Evolutionary conservation across 2,797 vertebrate genomes (phyloP).

Genomic region (Falco cherrug): DNA sequence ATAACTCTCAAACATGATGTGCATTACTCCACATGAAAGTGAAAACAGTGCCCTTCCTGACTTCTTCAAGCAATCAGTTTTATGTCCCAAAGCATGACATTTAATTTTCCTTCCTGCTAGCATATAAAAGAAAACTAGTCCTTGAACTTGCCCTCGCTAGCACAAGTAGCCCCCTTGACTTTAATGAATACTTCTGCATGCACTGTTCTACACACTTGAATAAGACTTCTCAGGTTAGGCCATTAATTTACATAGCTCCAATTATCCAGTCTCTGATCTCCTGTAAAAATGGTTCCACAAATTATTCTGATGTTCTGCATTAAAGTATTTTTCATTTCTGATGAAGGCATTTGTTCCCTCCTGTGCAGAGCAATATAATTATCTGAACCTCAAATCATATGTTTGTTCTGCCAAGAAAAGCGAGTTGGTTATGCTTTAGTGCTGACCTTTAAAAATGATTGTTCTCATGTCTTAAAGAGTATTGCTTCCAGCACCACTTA

Average conservation of each 20-base stretch:
- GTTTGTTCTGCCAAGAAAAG: slow-evolving; percentile 63
- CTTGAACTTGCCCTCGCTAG: slow-evolving; percentile 40
- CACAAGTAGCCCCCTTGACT: not conserved
- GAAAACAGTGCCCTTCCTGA: not conserved
- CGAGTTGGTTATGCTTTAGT: slow-evolving; percentile 47
- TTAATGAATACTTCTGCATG: slow-evolving; percentile 20
- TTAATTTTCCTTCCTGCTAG: slow-evolving; percentile 33
- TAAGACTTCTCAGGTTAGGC: slow-evolving; percentile 52
- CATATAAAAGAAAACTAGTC: not conserved
- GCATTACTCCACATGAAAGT: not conserved
- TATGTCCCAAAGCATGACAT: not conserved
- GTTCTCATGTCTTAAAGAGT: slow-evolving; percentile 34
- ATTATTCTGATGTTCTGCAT: slow-evolving; percentile 60
- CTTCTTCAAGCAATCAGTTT: slow-evolving; percentile 5
- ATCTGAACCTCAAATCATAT: slow-evolving; percentile 54
- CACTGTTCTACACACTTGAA: slow-evolving; percentile 4
- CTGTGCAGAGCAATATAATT: slow-evolving; percentile 49
- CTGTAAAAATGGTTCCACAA: slow-evolving; percentile 44
- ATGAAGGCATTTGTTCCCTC: slow-evolving; percentile 63
- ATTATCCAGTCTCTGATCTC: slow-evolving; percentile 62
- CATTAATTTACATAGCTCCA: slow-evolving; percentile 61
- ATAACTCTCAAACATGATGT: not conserved
- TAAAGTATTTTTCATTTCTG: slow-evolving; percentile 54
- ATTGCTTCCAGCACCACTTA: slow-evolving; percentile 57
- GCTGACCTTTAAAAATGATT: slow-evolving; percentile 65